Conservation (phyloP, 2,888 invertebrate species). For the Cactoblastis cactorum region DNA sequence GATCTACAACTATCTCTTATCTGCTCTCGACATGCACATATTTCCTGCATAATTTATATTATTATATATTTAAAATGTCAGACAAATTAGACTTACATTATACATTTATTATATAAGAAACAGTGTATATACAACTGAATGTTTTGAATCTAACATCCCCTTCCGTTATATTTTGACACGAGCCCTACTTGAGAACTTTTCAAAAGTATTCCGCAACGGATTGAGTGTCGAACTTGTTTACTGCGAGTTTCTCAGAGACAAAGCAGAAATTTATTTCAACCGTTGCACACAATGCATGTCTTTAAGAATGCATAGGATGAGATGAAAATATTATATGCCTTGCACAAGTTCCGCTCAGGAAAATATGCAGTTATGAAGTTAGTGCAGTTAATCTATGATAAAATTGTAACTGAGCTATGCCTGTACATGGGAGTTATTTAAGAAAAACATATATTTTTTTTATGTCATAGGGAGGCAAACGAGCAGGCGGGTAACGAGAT, state of each 20-base stretch:
- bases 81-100: too few species aligned
- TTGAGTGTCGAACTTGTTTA: constrained; percentile 71
- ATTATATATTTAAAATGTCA: too few species aligned
- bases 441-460: too few species aligned
- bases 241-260: constrained; percentile 58
- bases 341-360: neutral
- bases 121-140: too few species aligned
- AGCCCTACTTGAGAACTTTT: constrained; percentile 40
- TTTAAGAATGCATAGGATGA: constrained; percentile 1
- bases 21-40: too few species aligned
- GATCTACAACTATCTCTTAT: too few species aligned
- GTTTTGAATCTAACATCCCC: neutral
- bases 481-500: too few species aligned
- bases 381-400: neutral
- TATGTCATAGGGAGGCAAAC: too few species aligned
- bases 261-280: constrained; percentile 53
- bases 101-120: too few species aligned
- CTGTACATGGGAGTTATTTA: too few species aligned
- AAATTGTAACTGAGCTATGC: too few species aligned
- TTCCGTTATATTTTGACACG: constrained; percentile 1
- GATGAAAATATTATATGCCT: neutral
- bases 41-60: too few species aligned
- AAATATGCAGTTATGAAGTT: neutral
- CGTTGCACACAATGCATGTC: constrained; percentile 25
- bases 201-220: constrained; percentile 68